phyloP scores from a whole-genome alignment of 2,113 vertebrate genomes.

The Corydoras maculifer region DNA sequence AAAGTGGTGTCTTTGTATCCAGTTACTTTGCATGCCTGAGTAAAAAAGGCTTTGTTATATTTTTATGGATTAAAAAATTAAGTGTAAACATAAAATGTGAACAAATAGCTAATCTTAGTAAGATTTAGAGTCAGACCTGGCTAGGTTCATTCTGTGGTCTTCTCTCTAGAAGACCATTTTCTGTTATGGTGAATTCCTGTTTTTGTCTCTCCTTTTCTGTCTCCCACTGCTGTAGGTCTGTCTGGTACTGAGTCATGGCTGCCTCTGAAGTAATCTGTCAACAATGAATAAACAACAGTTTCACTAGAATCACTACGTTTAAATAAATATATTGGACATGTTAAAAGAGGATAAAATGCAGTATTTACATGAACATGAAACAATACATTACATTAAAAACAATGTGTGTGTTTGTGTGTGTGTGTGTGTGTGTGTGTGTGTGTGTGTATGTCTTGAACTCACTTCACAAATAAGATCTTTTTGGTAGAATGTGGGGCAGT shows the following conservation, averaged over 20 bases:
- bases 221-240: constrained; percentile 65
- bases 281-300: neutral
- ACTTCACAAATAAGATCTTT: constrained; percentile 83
- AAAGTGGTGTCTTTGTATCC: constrained; percentile 4
- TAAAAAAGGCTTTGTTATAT: neutral
- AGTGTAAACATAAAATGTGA: neutral
- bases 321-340: constrained; percentile 6
- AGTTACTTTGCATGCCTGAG: constrained; percentile 14
- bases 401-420: too few species aligned
- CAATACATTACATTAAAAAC: neutral
- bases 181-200: constrained; percentile 77
- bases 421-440: too few species aligned
- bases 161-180: constrained; percentile 46
- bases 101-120: neutral
- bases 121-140: constrained; percentile 8
- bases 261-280: constrained; percentile 67
- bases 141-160: neutral
- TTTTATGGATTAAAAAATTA: neutral
- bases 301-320: constrained; percentile 1
- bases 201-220: constrained; percentile 60
- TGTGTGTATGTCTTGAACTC: constrained; percentile 26
- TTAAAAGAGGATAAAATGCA: neutral
- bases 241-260: constrained; percentile 56
- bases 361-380: neutral
- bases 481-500: constrained; percentile 64